phyloP scores from a whole-genome alignment of 1,140 invertebrate species.

The Leptinotarsa undecemlineata region DNA sequence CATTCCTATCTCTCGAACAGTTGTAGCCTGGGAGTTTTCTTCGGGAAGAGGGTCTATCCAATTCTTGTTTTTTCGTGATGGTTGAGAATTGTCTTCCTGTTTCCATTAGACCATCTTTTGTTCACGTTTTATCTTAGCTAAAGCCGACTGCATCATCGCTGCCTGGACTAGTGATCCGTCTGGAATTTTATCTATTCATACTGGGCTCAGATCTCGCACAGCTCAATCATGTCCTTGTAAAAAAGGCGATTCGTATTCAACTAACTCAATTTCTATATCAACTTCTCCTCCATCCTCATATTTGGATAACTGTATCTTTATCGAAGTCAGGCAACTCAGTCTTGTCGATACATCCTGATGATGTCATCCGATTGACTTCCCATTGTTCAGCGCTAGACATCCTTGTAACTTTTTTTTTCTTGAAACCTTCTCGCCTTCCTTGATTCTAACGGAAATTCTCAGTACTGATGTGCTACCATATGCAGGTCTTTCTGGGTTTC shows the following conservation, averaged over 20 bases:
- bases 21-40: slow-evolving; percentile 46
- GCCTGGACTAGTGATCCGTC: slow-evolving; percentile 96
- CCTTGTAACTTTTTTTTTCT: slow-evolving; percentile 81
- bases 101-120: slow-evolving; percentile 92
- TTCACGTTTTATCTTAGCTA: slow-evolving; percentile 95
- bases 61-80: slow-evolving; percentile 83
- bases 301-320: slow-evolving; percentile 82
- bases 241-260: slow-evolving; percentile 98
- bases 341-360: slow-evolving; percentile 73
- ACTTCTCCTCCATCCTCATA: slow-evolving; percentile 92
- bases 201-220: slow-evolving; percentile 90
- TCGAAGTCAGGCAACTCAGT: slow-evolving; percentile 91
- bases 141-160: slow-evolving; percentile 98
- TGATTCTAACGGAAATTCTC: slow-evolving; percentile 67
- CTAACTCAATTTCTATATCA: slow-evolving; percentile 98
- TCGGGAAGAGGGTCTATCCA: slow-evolving; percentile 96
- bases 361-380: slow-evolving; percentile 84
- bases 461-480: slow-evolving; percentile 64
- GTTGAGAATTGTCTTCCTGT: slow-evolving; percentile 85
- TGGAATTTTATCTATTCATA: slow-evolving; percentile 98
- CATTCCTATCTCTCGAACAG: slow-evolving; percentile 78
- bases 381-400: slow-evolving; percentile 90
- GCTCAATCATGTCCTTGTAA: slow-evolving; percentile 84
- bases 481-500: slow-evolving; percentile 85
- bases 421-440: slow-evolving; percentile 77